Percentiles rank a stretch among this genome's conserved stretches.
Evolutionary conservation across 2,113 vertebrate species (phyloP).

Genomic region (Catagonus wagneri): DNA sequence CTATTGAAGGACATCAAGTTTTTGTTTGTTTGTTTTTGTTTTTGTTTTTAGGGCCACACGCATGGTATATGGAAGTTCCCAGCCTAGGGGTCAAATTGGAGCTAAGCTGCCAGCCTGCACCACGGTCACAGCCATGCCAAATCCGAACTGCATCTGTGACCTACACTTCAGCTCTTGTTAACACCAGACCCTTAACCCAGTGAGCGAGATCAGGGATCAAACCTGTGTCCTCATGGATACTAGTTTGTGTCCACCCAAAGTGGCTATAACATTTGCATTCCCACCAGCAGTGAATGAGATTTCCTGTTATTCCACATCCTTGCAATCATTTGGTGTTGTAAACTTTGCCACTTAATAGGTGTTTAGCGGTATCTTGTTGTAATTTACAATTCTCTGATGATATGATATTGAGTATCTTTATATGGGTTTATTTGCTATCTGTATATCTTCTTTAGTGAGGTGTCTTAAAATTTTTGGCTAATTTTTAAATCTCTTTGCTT

Average conservation of each 20-base stretch:
- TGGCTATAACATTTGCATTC: not conserved
- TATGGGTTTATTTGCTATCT: not conserved
- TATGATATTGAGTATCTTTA: not conserved
- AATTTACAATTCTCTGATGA: not conserved
- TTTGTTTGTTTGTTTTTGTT: too few species aligned
- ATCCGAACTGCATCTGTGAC: too few species aligned
- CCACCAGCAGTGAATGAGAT: not conserved
- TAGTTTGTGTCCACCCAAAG: too few species aligned
- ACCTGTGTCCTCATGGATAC: too few species aligned
- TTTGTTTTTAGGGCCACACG: too few species aligned
- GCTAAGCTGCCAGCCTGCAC: too few species aligned
- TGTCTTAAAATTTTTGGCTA: not conserved
- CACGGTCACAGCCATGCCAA: too few species aligned
- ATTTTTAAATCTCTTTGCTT: not conserved
- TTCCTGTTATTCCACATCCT: not conserved
- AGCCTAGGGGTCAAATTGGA: too few species aligned
- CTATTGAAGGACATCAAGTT: not conserved
- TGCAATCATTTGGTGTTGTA: not conserved
- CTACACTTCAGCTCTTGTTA: too few species aligned
- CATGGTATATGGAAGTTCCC: too few species aligned
- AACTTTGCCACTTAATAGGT: not conserved
- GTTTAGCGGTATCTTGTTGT: not conserved
- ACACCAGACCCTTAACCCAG: too few species aligned
- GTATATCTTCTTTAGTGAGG: constrained; percentile 14
- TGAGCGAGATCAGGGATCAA: too few species aligned